Conservation (phyloP, 35 echinoderm and acorn worm species). For the Eucidaris tribuloides region DNA sequence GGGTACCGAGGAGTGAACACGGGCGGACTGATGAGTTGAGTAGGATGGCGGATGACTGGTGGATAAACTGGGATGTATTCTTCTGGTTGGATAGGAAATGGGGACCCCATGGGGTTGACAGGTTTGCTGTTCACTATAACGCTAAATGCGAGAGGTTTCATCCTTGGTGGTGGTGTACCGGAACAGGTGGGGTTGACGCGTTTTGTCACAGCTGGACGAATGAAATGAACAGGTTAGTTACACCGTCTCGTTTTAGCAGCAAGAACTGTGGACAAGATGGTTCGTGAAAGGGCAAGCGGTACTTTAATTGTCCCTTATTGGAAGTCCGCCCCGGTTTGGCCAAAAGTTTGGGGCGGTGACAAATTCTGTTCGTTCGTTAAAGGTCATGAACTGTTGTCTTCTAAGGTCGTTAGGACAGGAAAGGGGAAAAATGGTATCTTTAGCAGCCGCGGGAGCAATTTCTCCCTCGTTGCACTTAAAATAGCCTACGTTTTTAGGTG, state of each 20-base stretch:
- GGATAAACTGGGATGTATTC: background rate
- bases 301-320: background rate
- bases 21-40: constrained; percentile 30
- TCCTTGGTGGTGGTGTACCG: constrained; percentile 26
- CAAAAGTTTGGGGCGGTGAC: background rate
- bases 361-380: background rate
- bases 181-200: constrained; percentile 9
- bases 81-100: background rate
- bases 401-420: background rate
- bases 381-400: background rate
- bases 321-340: constrained; percentile 32
- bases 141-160: constrained; percentile 17
- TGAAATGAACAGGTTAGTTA: constrained; percentile 10
- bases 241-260: background rate
- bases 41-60: constrained; percentile 29
- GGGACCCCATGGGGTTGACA: constrained; percentile 33
- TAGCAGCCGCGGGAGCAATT: background rate
- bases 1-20: constrained; percentile 36
- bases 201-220: constrained; percentile 5
- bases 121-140: constrained; percentile 35
- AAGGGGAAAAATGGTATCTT: constrained; percentile 23
- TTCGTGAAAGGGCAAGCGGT: constrained; percentile 10
- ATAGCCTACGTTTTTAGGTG: too few relatives aligned
- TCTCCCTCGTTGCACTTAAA: background rate
- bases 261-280: background rate